Conservation (phyloP, 1,140 invertebrate species). For the Trichomalopsis sarcophagae region DNA sequence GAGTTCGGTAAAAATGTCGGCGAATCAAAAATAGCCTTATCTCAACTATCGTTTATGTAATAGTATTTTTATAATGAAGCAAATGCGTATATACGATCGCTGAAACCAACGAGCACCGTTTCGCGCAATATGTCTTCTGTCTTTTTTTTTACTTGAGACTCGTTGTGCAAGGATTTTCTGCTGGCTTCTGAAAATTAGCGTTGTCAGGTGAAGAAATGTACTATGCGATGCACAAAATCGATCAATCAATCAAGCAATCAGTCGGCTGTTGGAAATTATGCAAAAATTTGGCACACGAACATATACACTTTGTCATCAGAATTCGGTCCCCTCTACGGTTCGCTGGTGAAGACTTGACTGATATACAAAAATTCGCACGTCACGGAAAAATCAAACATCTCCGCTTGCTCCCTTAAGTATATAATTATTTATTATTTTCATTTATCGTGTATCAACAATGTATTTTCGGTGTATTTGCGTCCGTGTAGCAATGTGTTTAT, state of each 20-base stretch:
- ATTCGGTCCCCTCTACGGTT: background rate
- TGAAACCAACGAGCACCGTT: background rate
- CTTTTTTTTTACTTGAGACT: background rate
- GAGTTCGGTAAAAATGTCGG: background rate
- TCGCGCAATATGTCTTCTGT: background rate
- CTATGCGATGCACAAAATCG: slow-evolving; percentile 1
- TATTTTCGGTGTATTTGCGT: slow-evolving; percentile 32
- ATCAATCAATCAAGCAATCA: slow-evolving; percentile 6
- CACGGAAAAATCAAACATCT: slow-evolving; percentile 37
- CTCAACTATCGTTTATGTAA: background rate
- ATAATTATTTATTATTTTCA: slow-evolving; percentile 39
- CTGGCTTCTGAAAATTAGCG: background rate
- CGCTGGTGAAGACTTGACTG: slow-evolving; percentile 21
- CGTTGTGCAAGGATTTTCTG: background rate
- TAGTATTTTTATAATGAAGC: background rate
- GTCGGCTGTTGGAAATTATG: slow-evolving; percentile 31
- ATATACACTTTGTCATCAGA: slow-evolving; percentile 21
- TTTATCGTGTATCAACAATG: slow-evolving; percentile 46
- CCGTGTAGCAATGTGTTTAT: slow-evolving; percentile 10
- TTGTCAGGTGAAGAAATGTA: background rate
- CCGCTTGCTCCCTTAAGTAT: slow-evolving; percentile 33
- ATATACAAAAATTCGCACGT: slow-evolving; percentile 19
- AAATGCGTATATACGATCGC: background rate
- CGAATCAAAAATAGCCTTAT: background rate
- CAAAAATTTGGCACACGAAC: slow-evolving; percentile 24